phyloP scores from a whole-genome alignment of 2,113 vertebrate genomes.

The Willisornis vidua region DNA sequence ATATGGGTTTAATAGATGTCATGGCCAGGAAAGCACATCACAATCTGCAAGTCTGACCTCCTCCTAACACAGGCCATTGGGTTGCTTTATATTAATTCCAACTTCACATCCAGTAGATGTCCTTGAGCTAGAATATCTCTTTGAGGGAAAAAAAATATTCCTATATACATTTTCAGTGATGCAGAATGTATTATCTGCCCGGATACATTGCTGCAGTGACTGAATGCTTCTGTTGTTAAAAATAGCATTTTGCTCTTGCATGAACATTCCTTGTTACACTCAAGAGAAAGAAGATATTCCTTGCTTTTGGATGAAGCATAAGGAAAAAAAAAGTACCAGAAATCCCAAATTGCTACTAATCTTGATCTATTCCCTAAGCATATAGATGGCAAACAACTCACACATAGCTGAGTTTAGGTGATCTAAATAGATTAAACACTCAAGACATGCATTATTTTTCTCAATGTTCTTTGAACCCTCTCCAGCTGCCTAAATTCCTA shows the following conservation, averaged over 20 bases:
- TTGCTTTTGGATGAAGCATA: not conserved
- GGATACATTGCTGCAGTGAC: not conserved
- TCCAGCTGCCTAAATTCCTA: not conserved
- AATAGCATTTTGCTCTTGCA: not conserved
- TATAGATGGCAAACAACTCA: not conserved
- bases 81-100: not conserved
- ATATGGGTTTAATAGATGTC: not conserved
- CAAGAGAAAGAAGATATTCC: not conserved
- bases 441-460: not conserved
- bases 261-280: not conserved
- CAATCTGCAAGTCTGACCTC: not conserved
- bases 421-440: not conserved
- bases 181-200: not conserved
- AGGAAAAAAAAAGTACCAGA: not conserved
- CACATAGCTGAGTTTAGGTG: not conserved
- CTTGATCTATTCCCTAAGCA: not conserved
- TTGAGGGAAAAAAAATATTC: not conserved
- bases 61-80: not conserved
- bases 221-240: not conserved
- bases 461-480: not conserved
- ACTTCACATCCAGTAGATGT: not conserved
- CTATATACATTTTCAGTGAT: not conserved
- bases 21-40: not conserved
- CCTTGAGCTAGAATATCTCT: not conserved
- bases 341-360: not conserved